Conservation (phyloP, 2,888 invertebrate genomes). For the Merodon equestris region DNA sequence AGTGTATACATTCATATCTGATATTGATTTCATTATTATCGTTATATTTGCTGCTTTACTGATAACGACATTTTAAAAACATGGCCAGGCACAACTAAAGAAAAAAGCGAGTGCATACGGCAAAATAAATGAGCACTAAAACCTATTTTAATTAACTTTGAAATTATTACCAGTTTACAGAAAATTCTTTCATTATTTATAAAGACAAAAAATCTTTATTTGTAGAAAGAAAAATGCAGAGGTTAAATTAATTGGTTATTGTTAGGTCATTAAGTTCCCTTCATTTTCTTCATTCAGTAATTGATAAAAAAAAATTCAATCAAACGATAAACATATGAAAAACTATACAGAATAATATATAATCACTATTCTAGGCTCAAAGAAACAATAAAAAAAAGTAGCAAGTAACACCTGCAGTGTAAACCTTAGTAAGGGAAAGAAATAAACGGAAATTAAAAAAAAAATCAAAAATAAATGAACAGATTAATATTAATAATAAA, state of each 20-base stretch:
- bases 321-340: constrained; percentile 38
- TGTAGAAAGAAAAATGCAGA: constrained; percentile 12
- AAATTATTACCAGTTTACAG: too few species aligned
- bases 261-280: too few species aligned
- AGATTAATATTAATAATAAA: constrained; percentile 41
- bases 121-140: not conserved
- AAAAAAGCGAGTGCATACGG: not conserved
- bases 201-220: too few species aligned
- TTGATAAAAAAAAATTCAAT: constrained; percentile 27
- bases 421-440: too few species aligned
- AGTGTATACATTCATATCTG: constrained; percentile 9
- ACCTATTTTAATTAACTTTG: constrained; percentile 6
- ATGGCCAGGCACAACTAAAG: constrained; percentile 56
- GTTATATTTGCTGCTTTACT: constrained; percentile 8
- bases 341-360: constrained; percentile 60
- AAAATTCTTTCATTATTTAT: too few species aligned
- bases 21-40: constrained; percentile 3
- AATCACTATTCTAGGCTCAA: constrained; percentile 50
- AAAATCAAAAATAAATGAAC: constrained; percentile 26
- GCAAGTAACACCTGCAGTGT: too few species aligned
- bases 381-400: constrained; percentile 11
- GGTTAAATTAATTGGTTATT: constrained; percentile 28
- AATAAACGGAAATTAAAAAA: constrained; percentile 8
- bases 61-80: too few species aligned
- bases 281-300: constrained; percentile 12